A percentile compares a stretch with the other conserved stretches of the same genome.
Conservation (phyloP, 2,888 invertebrate genomes). For the Torymus tubicola region DNA sequence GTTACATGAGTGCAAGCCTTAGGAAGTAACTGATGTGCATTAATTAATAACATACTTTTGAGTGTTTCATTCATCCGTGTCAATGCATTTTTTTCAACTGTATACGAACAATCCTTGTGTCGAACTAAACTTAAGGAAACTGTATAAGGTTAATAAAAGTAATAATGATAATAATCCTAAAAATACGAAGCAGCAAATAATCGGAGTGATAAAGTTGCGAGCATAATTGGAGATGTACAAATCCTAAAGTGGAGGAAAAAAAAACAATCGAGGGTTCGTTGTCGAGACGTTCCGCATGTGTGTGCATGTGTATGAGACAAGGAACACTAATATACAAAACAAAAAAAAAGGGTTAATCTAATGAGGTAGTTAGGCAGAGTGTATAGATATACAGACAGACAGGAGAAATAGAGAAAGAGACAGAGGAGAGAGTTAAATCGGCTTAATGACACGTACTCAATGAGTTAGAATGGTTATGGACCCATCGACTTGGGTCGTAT, state of each 20-base stretch:
- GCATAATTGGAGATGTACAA: conserved; percentile 7
- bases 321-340: too few species aligned
- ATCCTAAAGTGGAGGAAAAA: background rate
- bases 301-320: too few species aligned
- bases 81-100: background rate
- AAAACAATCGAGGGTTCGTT: too few species aligned
- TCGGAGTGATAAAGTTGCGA: conserved; percentile 10
- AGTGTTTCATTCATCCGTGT: conserved; percentile 18
- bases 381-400: too few species aligned
- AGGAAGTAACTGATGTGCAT: conserved; percentile 18
- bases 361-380: too few species aligned
- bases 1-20: conserved; percentile 30
- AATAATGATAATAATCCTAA: conserved; percentile 9
- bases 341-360: too few species aligned
- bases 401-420: background rate
- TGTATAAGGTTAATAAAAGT: conserved; percentile 32
- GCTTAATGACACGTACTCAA: conserved; percentile 67
- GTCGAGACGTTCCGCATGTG: too few species aligned
- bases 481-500: conserved; percentile 73
- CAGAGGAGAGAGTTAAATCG: conserved; percentile 51
- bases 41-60: conserved; percentile 44
- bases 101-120: conserved; percentile 13
- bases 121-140: conserved; percentile 18
- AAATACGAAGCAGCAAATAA: conserved; percentile 24
- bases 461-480: conserved; percentile 69